These are phyloP conservation scores for Pitangus sulphuratus DNA, from an alignment of 2,797 vertebrate genomes.

Conservation along the genomic window DNA sequence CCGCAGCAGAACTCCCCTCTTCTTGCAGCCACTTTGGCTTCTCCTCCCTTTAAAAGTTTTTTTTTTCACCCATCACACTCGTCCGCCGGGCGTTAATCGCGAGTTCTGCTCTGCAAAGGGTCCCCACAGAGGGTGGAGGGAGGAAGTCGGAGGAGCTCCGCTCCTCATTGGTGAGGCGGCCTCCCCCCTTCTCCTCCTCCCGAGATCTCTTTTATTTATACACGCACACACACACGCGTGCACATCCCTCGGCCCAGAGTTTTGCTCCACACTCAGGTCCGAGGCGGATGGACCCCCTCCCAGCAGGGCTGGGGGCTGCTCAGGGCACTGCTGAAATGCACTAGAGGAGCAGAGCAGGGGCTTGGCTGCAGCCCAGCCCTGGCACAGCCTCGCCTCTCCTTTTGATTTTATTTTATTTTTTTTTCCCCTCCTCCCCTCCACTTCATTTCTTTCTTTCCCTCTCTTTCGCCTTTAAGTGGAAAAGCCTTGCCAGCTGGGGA, in stretches of 20 bases:
- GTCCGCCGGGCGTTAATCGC: neutral
- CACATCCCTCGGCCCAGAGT: neutral
- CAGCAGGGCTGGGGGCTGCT: neutral
- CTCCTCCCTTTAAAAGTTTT: neutral
- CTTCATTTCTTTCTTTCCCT: constrained; percentile 3
- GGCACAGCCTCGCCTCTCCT: constrained; percentile 36
- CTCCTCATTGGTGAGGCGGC: constrained; percentile 42
- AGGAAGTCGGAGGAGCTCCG: constrained; percentile 34
- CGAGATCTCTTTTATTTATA: constrained; percentile 57
- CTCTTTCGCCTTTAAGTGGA: constrained; percentile 57
- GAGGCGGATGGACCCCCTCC: neutral
- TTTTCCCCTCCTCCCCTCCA: neutral
- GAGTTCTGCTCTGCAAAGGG: neutral
- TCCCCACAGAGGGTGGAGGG: constrained; percentile 52
- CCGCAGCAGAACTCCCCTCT: neutral
- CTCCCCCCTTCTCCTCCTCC: constrained; percentile 48
- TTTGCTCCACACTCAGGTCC: neutral
- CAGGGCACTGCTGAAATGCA: neutral
- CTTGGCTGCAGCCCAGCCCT: constrained; percentile 43
- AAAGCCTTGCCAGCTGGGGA: constrained; percentile 52
- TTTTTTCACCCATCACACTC: neutral
- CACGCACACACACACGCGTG: constrained; percentile 43
- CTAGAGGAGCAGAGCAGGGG: neutral
- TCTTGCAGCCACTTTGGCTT: neutral
- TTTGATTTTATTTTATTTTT: neutral